phyloP scores from a whole-genome alignment of 2,113 vertebrate species.

The Bos indicus region DNA sequence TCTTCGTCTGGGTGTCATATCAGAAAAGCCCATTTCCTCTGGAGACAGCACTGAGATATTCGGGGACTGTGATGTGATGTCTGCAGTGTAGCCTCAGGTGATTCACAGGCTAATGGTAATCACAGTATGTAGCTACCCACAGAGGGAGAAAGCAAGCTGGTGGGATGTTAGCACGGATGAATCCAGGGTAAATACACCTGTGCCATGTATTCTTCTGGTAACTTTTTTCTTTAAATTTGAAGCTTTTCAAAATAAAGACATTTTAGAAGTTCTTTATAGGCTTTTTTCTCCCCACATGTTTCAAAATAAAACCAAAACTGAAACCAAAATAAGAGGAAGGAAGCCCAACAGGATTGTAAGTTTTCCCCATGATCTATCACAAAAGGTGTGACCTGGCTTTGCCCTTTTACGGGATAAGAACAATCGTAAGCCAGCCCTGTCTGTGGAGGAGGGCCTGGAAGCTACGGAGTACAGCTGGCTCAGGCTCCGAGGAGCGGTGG shows the following conservation, averaged over 20 bases:
- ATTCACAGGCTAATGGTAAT: background rate
- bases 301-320: constrained; percentile 32
- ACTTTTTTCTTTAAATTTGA: background rate
- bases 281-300: background rate
- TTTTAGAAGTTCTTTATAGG: background rate
- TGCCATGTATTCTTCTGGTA: background rate
- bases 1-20: background rate
- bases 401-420: background rate
- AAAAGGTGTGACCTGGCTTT: background rate
- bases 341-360: background rate
- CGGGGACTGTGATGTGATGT: background rate
- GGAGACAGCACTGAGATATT: background rate
- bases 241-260: background rate
- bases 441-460: background rate
- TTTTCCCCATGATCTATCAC: background rate
- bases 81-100: background rate
- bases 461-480: background rate
- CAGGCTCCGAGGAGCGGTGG: no score
- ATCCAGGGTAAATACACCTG: background rate
- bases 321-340: constrained; percentile 23
- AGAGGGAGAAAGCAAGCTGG: background rate
- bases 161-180: no score
- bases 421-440: background rate
- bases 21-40: background rate
- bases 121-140: background rate